Evolutionary conservation across 1,140 invertebrate genomes (phyloP).

Genomic region (Hycleus cichorii): DNA sequence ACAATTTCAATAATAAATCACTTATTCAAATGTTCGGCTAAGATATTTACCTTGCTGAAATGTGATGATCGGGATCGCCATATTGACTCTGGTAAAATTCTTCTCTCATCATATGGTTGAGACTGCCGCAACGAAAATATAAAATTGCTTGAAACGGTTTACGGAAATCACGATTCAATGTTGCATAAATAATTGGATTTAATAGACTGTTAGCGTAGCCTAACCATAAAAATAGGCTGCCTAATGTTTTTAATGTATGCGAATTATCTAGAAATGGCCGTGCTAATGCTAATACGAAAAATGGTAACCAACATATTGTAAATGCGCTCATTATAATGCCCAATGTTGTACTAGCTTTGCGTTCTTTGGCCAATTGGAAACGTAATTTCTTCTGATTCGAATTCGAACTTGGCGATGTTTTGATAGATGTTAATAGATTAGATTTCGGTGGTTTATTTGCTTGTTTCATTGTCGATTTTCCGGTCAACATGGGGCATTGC

Average conservation of each 20-base stretch:
- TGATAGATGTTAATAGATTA: slow-evolving; percentile 30
- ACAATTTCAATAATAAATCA: too few relatives aligned
- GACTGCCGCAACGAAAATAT: slow-evolving; percentile 77
- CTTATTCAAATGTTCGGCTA: too few relatives aligned
- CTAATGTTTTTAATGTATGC: slow-evolving; percentile 63
- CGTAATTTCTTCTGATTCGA: slow-evolving; percentile 64
- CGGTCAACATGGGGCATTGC: slow-evolving; percentile 61
- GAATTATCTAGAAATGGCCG: slow-evolving; percentile 69
- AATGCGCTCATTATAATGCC: slow-evolving; percentile 98
- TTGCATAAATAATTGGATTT: slow-evolving; percentile 92
- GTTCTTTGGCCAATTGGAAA: slow-evolving; percentile 78
- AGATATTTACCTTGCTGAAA: slow-evolving; percentile 26
- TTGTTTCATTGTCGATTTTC: slow-evolving; percentile 38
- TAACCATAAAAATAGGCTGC: slow-evolving; percentile 74
- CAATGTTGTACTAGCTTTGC: slow-evolving; percentile 91
- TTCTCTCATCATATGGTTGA: slow-evolving; percentile 86
- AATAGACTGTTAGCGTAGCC: slow-evolving; percentile 89
- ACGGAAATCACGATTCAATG: slow-evolving; percentile 84
- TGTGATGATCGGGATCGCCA: slow-evolving; percentile 61
- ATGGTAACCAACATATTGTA: slow-evolving; percentile 94
- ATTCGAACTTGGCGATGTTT: slow-evolving; percentile 44
- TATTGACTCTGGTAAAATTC: slow-evolving; percentile 90
- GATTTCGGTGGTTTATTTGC: slow-evolving; percentile 34
- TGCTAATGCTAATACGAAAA: slow-evolving; percentile 86
- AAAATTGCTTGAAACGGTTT: slow-evolving; percentile 88